phyloP scores from a whole-genome alignment of 2,797 vertebrate species.

The Nannoperca australis region DNA sequence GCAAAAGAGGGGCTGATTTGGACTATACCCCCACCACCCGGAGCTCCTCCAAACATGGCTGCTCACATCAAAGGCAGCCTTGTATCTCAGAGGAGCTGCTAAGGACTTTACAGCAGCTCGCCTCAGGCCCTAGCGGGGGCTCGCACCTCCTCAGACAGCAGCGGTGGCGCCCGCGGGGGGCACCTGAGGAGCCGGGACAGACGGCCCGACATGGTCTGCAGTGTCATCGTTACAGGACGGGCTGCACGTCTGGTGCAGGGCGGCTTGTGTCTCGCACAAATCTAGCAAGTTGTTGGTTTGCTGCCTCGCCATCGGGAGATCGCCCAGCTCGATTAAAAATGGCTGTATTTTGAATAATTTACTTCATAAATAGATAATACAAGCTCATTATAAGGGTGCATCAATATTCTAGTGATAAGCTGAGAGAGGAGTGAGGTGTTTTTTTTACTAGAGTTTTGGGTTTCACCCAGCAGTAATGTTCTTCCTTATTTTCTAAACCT shows the following conservation, averaged over 20 bases:
- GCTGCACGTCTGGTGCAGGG: not conserved
- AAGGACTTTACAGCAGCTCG: constrained; percentile 80
- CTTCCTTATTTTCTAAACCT: constrained; percentile 45
- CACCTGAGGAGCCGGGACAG: constrained; percentile 55
- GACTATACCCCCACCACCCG: constrained; percentile 59
- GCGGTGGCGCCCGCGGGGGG: constrained; percentile 68
- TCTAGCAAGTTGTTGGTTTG: constrained; percentile 52
- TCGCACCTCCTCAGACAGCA: constrained; percentile 68
- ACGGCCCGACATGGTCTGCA: constrained; percentile 24
- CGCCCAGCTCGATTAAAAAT: constrained; percentile 73
- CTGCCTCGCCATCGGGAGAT: constrained; percentile 40
- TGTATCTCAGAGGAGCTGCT: constrained; percentile 83
- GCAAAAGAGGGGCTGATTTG: constrained; percentile 60
- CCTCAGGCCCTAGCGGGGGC: constrained; percentile 74
- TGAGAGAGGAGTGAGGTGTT: constrained; percentile 49
- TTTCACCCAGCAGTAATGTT: constrained; percentile 53
- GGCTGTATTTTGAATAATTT: constrained; percentile 83
- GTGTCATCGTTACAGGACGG: constrained; percentile 44
- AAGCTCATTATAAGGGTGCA: constrained; percentile 73
- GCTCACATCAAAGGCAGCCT: constrained; percentile 85
- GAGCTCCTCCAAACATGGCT: constrained; percentile 80
- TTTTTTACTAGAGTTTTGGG: constrained; percentile 47
- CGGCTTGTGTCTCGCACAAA: constrained; percentile 36
- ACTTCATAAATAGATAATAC: constrained; percentile 84
- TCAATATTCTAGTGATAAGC: constrained; percentile 79